Base-by-base conservation (phyloP, 2,113 vertebrate genomes). In the Suncus etruscus region DNA sequence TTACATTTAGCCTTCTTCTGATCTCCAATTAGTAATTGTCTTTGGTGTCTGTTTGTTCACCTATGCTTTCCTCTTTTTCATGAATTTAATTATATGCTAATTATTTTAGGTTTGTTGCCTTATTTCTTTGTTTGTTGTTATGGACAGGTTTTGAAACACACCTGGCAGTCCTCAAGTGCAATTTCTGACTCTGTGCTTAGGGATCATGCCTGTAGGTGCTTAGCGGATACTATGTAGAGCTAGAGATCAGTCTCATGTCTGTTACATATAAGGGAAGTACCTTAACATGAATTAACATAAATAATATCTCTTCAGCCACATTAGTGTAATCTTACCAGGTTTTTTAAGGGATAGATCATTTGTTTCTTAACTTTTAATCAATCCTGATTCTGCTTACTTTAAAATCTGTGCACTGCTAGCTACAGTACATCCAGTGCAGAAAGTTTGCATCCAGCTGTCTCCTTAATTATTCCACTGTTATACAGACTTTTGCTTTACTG, bases 331-430 rank as follows among this genome's bases (percentile, higher is more conserved):
- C 45, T 70, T 82, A 32, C 58, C 25, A 91, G 88, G 39, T 27
- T 15, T 78, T 27, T 83, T 79, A 90, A 85, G 29, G 61, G 50
- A 91, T 10, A 66, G 32, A 24, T 91, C n/a, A 84, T 80, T 83
- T 91, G 31, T 74, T 94, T 94, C 51, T 90, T 90, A 94, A 92
- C 79, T 51, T 39, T 61, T 90, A 31, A 69, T 27, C 47, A 54
- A 54, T 22, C 5, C 2, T 76, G 79, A 87, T 14, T 78, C 50
- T 73, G 51, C 8, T 75, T 84, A 74, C 65, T 77, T 69, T 20
- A 48, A 31, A 3, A 61, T 91, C 77, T 89, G 87, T 31, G 20
- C 74, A 45, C 50, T 58, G 82, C 29, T 61, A 75, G 32, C 48
- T 32, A 85, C 39, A 81, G 77, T 68, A 91, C 11, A 83, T 54